Evolutionary conservation across 2,888 invertebrate species (phyloP).

Genomic region (Caradrina clavipalpis): DNA sequence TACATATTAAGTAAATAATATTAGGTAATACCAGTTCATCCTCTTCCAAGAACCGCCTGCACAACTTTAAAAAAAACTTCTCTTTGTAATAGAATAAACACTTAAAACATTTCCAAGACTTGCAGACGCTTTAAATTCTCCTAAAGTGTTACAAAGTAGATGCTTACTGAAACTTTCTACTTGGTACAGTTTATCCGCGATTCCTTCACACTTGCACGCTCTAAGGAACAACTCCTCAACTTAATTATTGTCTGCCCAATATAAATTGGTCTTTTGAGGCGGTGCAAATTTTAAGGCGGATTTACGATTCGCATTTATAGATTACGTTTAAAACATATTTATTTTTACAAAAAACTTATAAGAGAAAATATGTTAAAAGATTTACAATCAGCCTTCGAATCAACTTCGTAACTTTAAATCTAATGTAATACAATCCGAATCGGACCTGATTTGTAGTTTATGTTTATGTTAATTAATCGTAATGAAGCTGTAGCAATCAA

Average conservation of each 20-base stretch:
- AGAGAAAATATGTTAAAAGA: too few relatives aligned
- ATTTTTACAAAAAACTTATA: too few relatives aligned
- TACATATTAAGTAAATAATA: too few relatives aligned
- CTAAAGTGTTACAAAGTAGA: constrained; percentile 14
- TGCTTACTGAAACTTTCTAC: constrained; percentile 33
- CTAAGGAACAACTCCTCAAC: constrained; percentile 40
- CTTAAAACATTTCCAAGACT: not conserved
- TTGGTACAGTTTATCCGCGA: constrained; percentile 15
- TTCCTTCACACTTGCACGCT: constrained; percentile 30
- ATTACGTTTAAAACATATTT: too few relatives aligned
- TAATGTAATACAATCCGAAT: too few relatives aligned
- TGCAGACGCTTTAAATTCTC: constrained; percentile 32
- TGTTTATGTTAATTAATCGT: too few relatives aligned
- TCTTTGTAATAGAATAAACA: not conserved
- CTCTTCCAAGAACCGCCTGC: not conserved
- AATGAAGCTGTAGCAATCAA: too few relatives aligned
- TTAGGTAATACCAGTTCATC: too few relatives aligned
- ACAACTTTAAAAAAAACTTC: not conserved
- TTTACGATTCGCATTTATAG: not conserved
- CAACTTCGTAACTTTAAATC: too few relatives aligned
- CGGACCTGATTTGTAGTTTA: too few relatives aligned
- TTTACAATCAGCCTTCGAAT: too few relatives aligned
- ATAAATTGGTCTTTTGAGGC: constrained; percentile 8
- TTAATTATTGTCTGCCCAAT: constrained; percentile 42
- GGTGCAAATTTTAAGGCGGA: not conserved